phyloP scores from a whole-genome alignment of 2,888 invertebrate species.

The Limenitis camilla region DNA sequence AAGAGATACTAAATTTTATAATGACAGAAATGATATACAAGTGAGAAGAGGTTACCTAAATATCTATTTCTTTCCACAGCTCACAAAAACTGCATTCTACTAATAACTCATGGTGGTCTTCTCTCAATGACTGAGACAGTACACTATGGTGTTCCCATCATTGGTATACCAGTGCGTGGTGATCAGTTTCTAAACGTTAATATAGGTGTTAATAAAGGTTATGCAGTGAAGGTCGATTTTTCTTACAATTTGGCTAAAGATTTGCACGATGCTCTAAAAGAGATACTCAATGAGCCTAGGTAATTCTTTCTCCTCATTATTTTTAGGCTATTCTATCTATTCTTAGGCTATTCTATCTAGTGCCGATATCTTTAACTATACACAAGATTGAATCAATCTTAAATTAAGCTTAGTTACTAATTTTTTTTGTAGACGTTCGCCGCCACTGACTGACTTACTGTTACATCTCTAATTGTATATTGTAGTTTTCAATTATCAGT shows the following conservation, averaged over 20 bases:
- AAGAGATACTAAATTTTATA: neutral
- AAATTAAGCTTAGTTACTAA: no score
- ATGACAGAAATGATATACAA: neutral
- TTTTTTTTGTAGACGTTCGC: no score
- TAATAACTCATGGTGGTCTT: conserved; percentile 48
- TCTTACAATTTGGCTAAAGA: conserved; percentile 31
- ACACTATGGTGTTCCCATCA: conserved; percentile 42
- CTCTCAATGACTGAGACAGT: conserved; percentile 43
- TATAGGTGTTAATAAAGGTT: conserved; percentile 40
- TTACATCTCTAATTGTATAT: no score
- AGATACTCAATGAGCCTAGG: conserved; percentile 36
- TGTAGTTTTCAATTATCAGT: no score
- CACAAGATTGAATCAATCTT: no score
- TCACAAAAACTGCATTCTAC: conserved; percentile 43
- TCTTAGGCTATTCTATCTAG: neutral
- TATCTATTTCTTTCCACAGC: conserved; percentile 28
- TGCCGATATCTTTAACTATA: no score
- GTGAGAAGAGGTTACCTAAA: no score
- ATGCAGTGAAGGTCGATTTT: conserved; percentile 36
- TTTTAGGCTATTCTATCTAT: neutral
- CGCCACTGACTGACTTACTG: no score
- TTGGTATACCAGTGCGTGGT: conserved; percentile 44
- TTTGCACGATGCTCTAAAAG: conserved; percentile 36
- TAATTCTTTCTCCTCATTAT: conserved; percentile 24
- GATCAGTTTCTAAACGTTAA: conserved; percentile 45